A percentile compares a stretch with the other conserved stretches of the same genome.
These are phyloP conservation scores for Chloroceryle amazona DNA, from an alignment of 2,797 vertebrate genomes.

Conservation along the genomic window DNA sequence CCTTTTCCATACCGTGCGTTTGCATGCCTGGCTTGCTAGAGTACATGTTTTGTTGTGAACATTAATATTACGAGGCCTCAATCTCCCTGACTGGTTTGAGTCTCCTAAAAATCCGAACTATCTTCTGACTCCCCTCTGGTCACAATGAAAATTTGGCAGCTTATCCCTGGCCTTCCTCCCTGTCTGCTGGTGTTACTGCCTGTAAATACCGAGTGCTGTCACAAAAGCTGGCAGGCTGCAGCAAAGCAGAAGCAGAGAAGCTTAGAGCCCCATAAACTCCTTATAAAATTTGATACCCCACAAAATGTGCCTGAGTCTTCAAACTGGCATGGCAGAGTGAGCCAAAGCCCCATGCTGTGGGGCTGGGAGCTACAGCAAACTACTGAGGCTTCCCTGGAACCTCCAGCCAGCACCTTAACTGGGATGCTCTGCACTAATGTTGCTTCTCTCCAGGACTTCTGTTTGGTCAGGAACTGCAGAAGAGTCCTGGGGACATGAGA, in stretches of 20 bases:
- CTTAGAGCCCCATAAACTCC: neutral
- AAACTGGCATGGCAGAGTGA: neutral
- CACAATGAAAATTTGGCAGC: neutral
- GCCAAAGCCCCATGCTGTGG: neutral
- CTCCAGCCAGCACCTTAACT: neutral
- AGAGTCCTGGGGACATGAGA: neutral
- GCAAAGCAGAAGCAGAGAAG: constrained; percentile 33
- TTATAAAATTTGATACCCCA: neutral
- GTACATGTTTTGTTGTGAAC: neutral
- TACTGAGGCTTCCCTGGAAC: neutral
- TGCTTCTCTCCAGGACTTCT: neutral
- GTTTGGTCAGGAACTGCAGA: neutral
- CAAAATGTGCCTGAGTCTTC: neutral
- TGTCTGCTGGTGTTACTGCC: neutral
- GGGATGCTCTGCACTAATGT: neutral
- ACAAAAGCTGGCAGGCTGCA: neutral
- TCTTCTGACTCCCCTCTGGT: neutral
- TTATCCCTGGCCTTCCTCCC: neutral
- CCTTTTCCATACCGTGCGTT: neutral
- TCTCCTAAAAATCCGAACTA: neutral
- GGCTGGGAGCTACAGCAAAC: neutral
- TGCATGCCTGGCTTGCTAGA: constrained; percentile 36
- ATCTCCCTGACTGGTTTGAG: neutral
- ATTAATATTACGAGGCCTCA: neutral
- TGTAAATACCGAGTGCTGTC: neutral